phyloP scores from a whole-genome alignment of 1,140 invertebrate genomes.

The Zaprionus tsacasi region DNA sequence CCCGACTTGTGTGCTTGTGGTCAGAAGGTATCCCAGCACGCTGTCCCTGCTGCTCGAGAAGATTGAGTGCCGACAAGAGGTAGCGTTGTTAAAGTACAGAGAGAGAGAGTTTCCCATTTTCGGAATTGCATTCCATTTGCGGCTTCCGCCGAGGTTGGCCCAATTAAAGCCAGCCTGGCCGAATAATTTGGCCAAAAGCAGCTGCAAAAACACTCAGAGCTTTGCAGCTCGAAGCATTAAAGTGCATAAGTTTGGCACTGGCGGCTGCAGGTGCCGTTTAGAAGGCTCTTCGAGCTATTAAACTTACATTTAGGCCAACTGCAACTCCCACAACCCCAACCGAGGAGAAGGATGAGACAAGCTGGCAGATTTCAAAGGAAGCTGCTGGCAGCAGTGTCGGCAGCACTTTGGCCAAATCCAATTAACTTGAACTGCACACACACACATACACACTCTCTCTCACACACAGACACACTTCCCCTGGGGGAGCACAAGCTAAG shows the following conservation, averaged over 20 bases:
- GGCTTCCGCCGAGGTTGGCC: not conserved
- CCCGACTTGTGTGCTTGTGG: not conserved
- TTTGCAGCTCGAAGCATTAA: conserved; percentile 11
- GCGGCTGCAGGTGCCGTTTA: conserved; percentile 61
- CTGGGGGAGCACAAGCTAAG: not conserved
- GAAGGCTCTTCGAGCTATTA: conserved; percentile 61
- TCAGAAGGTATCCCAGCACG: not conserved
- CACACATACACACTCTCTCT: not conserved
- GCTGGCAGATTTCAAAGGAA: conserved; percentile 55
- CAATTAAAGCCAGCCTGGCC: conserved; percentile 7
- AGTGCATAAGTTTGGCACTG: conserved; percentile 48
- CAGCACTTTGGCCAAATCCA: conserved; percentile 77
- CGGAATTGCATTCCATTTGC: conserved; percentile 3
- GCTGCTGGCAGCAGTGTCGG: conserved; percentile 46
- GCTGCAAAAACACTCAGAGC: conserved; percentile 25
- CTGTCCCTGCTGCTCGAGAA: not conserved
- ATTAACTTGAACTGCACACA: conserved; percentile 73
- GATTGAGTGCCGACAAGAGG: not conserved
- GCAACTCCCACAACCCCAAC: not conserved
- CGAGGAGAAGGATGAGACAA: not conserved
- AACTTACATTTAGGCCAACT: conserved; percentile 54
- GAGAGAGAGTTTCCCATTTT: not conserved
- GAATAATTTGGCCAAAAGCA: conserved; percentile 2
- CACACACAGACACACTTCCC: not conserved
- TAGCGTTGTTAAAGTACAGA: not conserved